Conservation (phyloP, 2,888 invertebrate species). For the Lutraria lutraria region DNA sequence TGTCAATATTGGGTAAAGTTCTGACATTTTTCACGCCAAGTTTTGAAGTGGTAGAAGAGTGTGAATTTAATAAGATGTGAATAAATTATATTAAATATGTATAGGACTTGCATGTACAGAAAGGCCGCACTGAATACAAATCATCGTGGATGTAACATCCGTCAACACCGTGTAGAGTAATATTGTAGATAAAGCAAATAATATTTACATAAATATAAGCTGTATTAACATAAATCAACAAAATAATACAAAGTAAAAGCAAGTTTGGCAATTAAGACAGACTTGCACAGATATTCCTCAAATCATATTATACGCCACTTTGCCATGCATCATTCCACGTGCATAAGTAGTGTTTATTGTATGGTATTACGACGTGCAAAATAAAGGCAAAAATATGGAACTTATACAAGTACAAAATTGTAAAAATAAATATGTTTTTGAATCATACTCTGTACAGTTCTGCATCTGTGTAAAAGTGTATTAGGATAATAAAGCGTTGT, state of each 20-base stretch:
- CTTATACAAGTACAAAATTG: neutral
- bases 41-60: too few species aligned
- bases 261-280: conserved; percentile 39
- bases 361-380: neutral
- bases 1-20: too few species aligned
- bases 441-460: too few species aligned
- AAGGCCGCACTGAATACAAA: neutral
- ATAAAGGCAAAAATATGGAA: neutral
- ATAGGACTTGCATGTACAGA: neutral
- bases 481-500: too few species aligned
- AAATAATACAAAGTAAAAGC: conserved; percentile 32
- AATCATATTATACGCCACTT: neutral
- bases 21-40: too few species aligned
- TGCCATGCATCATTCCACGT: conserved; percentile 8
- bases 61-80: neutral
- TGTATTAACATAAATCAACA: conserved; percentile 41
- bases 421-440: too few species aligned
- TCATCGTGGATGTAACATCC: neutral
- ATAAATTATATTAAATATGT: neutral
- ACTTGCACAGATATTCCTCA: conserved; percentile 30
- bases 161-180: conserved; percentile 14
- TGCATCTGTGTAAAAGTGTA: too few species aligned
- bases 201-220: conserved; percentile 49
- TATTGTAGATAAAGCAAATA: conserved; percentile 14
- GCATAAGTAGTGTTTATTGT: neutral